Evolutionary conservation across 2,888 invertebrate genomes (phyloP).

Genomic region (Dasypolia templi): DNA sequence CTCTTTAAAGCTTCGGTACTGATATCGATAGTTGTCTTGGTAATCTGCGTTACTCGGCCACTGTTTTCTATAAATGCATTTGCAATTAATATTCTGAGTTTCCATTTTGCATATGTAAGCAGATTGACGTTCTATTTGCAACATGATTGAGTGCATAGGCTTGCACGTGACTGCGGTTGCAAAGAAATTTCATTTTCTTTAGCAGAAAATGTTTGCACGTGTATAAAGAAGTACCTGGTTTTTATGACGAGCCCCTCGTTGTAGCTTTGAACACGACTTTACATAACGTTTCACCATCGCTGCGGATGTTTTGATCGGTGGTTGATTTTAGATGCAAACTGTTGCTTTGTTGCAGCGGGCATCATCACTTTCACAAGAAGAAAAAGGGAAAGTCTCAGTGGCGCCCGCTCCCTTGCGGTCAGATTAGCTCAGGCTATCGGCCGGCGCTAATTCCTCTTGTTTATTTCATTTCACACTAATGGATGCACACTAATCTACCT

Average conservation of each 20-base stretch:
- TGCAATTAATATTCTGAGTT: constrained; percentile 80
- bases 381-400: constrained; percentile 88
- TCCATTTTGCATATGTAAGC: constrained; percentile 80
- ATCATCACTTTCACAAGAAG: constrained; percentile 90
- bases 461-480: constrained; percentile 85
- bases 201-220: constrained; percentile 61
- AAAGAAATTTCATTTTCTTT: constrained; percentile 75
- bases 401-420: constrained; percentile 89
- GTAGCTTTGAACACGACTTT: constrained; percentile 42
- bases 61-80: constrained; percentile 78
- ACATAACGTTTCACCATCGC: constrained; percentile 64
- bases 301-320: constrained; percentile 71
- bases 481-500: constrained; percentile 73
- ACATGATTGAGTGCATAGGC: constrained; percentile 72
- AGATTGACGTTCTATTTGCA: constrained; percentile 78
- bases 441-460: constrained; percentile 86
- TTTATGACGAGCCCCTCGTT: constrained; percentile 30
- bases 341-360: constrained; percentile 84
- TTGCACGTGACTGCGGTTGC: constrained; percentile 71
- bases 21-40: constrained; percentile 69
- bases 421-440: constrained; percentile 84
- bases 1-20: constrained; percentile 58
- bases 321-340: constrained; percentile 82
- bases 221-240: constrained; percentile 33
- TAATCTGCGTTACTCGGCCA: constrained; percentile 65